These are phyloP conservation scores for Anolis sagrei DNA, from an alignment of 2,113 vertebrate genomes.

Conservation along the genomic window DNA sequence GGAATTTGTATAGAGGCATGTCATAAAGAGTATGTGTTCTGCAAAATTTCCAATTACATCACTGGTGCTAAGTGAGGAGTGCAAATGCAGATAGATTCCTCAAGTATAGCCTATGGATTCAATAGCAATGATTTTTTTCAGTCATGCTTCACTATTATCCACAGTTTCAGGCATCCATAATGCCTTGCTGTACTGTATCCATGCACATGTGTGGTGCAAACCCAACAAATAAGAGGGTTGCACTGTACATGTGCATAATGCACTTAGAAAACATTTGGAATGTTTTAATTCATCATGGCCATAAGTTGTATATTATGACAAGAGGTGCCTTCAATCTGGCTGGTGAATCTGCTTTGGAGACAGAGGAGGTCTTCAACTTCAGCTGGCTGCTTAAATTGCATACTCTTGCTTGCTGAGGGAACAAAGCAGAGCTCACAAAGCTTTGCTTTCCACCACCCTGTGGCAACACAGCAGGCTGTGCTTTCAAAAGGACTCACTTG, in stretches of 20 bases:
- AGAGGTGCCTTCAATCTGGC: not conserved
- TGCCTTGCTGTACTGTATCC: too few species aligned
- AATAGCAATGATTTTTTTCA: too few species aligned
- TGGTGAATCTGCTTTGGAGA: not conserved
- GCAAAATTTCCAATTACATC: too few species aligned
- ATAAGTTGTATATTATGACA: not conserved
- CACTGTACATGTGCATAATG: not conserved
- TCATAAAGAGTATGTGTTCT: too few species aligned
- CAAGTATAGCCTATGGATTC: too few species aligned
- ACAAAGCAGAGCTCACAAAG: not conserved
- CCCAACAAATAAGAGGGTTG: too few species aligned
- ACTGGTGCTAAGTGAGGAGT: too few species aligned
- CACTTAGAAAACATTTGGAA: not conserved
- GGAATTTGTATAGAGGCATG: too few species aligned
- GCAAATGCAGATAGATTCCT: too few species aligned
- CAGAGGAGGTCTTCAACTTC: not conserved
- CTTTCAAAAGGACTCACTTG: not conserved
- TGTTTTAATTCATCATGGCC: not conserved
- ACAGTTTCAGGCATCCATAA: too few species aligned
- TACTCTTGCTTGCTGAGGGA: not conserved
- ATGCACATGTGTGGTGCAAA: too few species aligned
- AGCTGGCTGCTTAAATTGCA: not conserved
- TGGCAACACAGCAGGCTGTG: constrained; percentile 13
- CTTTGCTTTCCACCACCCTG: not conserved
- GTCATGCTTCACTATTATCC: too few species aligned